These are phyloP conservation scores for Drosophila fulvimacula DNA, from an alignment of 2,888 invertebrate species.

Conservation along the genomic window DNA sequence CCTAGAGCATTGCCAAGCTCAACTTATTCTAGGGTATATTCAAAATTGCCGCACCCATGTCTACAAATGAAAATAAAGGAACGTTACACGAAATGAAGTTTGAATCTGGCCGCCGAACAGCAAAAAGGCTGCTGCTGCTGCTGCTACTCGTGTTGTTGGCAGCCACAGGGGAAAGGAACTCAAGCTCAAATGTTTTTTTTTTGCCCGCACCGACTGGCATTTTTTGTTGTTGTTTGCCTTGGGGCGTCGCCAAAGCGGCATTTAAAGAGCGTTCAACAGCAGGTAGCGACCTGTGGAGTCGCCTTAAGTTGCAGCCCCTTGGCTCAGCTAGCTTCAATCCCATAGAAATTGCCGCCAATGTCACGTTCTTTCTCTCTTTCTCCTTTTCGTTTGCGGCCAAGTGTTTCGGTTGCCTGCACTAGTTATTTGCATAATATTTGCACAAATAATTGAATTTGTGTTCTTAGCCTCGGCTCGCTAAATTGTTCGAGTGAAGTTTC, in stretches of 20 bases:
- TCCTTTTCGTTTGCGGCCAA: slow-evolving; percentile 13
- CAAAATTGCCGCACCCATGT: slow-evolving; percentile 1
- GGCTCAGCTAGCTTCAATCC: neutral
- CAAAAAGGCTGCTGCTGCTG: slow-evolving; percentile 55
- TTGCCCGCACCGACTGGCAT: neutral
- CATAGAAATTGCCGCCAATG: slow-evolving; percentile 46
- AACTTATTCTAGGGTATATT: slow-evolving; percentile 13
- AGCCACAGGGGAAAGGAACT: slow-evolving; percentile 14
- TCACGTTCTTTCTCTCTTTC: slow-evolving; percentile 59
- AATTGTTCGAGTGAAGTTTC: slow-evolving; percentile 44
- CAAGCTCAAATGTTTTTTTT: slow-evolving; percentile 2
- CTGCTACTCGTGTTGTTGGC: slow-evolving; percentile 48
- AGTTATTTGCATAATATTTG: slow-evolving; percentile 84
- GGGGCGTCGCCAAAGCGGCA: slow-evolving; percentile 53
- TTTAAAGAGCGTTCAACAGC: slow-evolving; percentile 51
- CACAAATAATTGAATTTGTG: slow-evolving; percentile 82
- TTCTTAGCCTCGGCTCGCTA: slow-evolving; percentile 29
- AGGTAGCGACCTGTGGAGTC: slow-evolving; percentile 50
- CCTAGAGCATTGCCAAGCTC: too few relatives aligned
- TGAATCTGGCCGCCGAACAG: slow-evolving; percentile 51
- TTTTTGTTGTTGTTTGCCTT: slow-evolving; percentile 5
- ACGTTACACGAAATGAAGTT: slow-evolving; percentile 63
- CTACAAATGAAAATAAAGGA: slow-evolving; percentile 20
- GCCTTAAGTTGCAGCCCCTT: slow-evolving; percentile 10
- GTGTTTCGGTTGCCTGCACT: slow-evolving; percentile 40